phyloP scores from a whole-genome alignment of 1,140 invertebrate species.

The Pogonus chalceus region DNA sequence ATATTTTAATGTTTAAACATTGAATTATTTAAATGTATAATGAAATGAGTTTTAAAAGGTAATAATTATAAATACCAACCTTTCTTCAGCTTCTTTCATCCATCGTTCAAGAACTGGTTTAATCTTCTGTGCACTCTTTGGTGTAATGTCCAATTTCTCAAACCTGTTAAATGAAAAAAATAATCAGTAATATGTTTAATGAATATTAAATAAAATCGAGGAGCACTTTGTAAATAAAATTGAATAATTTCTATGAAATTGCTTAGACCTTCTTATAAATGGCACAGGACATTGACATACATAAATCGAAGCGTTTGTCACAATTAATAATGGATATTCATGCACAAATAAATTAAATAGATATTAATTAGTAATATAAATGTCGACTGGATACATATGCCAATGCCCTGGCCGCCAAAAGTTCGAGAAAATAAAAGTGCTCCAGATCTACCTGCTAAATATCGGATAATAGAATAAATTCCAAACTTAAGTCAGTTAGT shows the following conservation, averaged over 20 bases:
- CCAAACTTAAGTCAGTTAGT: constrained; percentile 9
- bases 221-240: constrained; percentile 5
- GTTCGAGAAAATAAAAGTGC: constrained; percentile 9
- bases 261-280: too few relatives aligned
- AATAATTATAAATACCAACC: constrained; percentile 50
- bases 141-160: constrained; percentile 98
- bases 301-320: not conserved
- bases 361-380: not conserved
- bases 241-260: not conserved
- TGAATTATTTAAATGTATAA: constrained; percentile 15
- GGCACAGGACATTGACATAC: constrained; percentile 62
- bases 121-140: constrained; percentile 98
- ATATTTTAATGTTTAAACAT: not conserved
- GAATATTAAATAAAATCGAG: not conserved
- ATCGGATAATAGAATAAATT: not conserved
- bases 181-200: not conserved
- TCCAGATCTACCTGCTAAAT: constrained; percentile 10
- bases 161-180: constrained; percentile 62
- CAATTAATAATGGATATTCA: not conserved
- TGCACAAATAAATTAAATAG: not conserved
- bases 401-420: constrained; percentile 61
- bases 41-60: too few relatives aligned
- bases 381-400: constrained; percentile 41
- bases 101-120: constrained; percentile 95
- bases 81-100: constrained; percentile 97